Evolutionary conservation across 1,140 invertebrate genomes (phyloP).

Genomic region (Aphaenogaster floridana): DNA sequence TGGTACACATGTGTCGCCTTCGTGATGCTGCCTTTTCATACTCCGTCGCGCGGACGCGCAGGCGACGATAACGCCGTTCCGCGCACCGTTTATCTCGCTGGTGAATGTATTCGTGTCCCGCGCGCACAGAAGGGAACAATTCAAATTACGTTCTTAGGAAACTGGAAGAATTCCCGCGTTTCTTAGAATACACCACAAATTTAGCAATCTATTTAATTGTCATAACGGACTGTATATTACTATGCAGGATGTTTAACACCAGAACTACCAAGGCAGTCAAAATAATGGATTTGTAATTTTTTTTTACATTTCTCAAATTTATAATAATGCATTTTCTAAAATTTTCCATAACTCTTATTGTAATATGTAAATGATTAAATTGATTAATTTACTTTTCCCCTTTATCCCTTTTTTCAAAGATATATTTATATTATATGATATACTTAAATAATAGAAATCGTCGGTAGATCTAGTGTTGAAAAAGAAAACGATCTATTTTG

Average conservation of each 20-base stretch:
- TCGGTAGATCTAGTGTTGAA: background rate
- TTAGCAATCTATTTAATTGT: conserved; percentile 11
- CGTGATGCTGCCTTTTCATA: conserved; percentile 62
- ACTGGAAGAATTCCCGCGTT: background rate
- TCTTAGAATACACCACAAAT: conserved; percentile 1
- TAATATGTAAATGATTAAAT: too few relatives aligned
- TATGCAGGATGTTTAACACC: background rate
- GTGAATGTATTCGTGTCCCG: conserved; percentile 26
- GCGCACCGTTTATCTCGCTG: conserved; percentile 50
- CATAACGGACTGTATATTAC: background rate
- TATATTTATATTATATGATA: too few relatives aligned
- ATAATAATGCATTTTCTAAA: too few relatives aligned
- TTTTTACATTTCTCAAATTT: too few relatives aligned
- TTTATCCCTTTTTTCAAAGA: too few relatives aligned
- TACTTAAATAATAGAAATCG: too few relatives aligned
- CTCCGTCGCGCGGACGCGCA: conserved; percentile 14
- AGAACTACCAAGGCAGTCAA: too few relatives aligned
- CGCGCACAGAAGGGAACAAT: conserved; percentile 13
- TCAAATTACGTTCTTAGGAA: conserved; percentile 5
- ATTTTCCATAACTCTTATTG: too few relatives aligned
- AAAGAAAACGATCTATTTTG: background rate
- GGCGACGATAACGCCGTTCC: conserved; percentile 56
- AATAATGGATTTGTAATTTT: too few relatives aligned
- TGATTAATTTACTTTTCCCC: too few relatives aligned
- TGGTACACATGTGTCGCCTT: conserved; percentile 80